phyloP scores from a whole-genome alignment of 2,888 invertebrate species.

The Oscheius sp. region DNA sequence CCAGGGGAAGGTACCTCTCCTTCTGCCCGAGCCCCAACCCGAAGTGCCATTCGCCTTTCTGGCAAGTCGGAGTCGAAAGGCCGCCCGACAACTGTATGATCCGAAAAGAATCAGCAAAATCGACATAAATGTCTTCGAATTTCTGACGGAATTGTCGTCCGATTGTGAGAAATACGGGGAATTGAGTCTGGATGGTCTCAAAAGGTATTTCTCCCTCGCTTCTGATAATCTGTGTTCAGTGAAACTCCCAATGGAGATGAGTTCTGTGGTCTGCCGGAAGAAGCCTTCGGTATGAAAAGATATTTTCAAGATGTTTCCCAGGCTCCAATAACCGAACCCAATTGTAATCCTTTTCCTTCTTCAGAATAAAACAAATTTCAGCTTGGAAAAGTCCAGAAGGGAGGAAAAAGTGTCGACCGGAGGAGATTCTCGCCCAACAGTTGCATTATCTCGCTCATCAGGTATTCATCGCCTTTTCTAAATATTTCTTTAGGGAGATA shows the following conservation, averaged over 20 bases:
- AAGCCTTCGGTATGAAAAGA: constrained; percentile 41
- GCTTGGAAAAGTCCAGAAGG: neutral
- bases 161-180: neutral
- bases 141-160: too few relatives aligned
- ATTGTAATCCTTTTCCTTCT: constrained; percentile 14
- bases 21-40: constrained; percentile 16
- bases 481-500: constrained; percentile 42
- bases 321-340: neutral
- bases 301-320: constrained; percentile 1
- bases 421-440: neutral
- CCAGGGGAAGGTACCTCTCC: neutral
- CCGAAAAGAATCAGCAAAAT: neutral
- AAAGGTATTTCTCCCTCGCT: neutral
- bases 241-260: constrained; percentile 44
- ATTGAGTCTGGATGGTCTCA: neutral
- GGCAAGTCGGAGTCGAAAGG: neutral
- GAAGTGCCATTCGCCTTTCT: constrained; percentile 9
- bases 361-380: neutral
- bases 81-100: too few relatives aligned
- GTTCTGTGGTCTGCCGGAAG: constrained; percentile 46
- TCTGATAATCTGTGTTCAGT: constrained; percentile 25
- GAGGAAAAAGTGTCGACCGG: neutral
- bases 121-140: neutral
- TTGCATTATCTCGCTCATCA: constrained; percentile 17
- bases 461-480: neutral